A percentile compares a stretch with the other conserved stretches of the same genome.
These are phyloP conservation scores for cattle (Bos taurus) DNA, from an alignment of 2,113 vertebrate genomes.

Conservation along the genomic window DNA sequence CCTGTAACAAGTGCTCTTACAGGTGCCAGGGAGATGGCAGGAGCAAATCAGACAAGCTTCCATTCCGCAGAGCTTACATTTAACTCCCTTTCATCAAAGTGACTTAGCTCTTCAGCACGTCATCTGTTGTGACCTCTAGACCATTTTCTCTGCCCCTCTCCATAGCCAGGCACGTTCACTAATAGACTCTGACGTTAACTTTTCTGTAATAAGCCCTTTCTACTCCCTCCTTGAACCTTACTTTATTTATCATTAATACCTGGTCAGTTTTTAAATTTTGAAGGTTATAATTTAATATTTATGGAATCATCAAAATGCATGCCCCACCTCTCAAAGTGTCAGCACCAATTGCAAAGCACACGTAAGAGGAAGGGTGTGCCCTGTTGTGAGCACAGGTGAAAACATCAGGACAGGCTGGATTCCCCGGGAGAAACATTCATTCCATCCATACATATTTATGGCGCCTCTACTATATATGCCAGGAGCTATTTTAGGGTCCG, in stretches of 20 bases:
- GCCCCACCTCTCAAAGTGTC: not conserved
- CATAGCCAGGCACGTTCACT: not conserved
- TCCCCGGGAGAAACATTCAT: not conserved
- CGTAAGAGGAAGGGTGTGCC: rapidly evolving
- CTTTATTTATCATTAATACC: not conserved
- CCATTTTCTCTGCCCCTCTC: not conserved
- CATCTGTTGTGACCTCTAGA: not conserved
- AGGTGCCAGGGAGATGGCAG: not conserved
- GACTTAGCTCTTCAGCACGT: not conserved
- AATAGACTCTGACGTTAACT: not conserved
- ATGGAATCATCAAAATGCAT: not conserved
- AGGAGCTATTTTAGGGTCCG: not conserved
- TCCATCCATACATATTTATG: not conserved
- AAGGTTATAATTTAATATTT: not conserved
- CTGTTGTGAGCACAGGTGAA: not conserved
- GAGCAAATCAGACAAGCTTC: not conserved
- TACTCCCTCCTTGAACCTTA: not conserved
- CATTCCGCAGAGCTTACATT: rapidly evolving
- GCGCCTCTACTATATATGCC: not conserved
- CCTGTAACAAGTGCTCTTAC: not conserved
- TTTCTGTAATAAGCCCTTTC: not conserved
- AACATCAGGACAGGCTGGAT: not conserved
- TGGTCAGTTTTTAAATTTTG: not conserved
- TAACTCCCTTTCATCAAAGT: not conserved
- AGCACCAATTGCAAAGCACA: not conserved